A percentile compares a stretch with the other conserved stretches of the same genome.
Evolutionary conservation across 2,888 invertebrate species (phyloP).

Genomic region (Callyntrura guangdongensis): DNA sequence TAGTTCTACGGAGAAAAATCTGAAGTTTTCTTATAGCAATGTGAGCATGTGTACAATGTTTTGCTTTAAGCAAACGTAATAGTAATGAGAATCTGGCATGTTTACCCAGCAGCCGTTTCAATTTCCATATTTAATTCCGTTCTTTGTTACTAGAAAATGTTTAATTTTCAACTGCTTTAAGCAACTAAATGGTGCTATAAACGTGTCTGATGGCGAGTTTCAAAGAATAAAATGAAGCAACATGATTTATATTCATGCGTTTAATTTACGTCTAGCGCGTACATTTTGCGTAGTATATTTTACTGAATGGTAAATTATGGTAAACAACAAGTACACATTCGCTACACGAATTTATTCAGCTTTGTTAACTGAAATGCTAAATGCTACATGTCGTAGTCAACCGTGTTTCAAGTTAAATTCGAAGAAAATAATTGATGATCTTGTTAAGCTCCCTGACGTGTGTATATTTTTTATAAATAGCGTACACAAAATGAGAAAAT

Average conservation of each 20-base stretch:
- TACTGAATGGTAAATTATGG: too few species aligned
- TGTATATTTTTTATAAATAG: too few species aligned
- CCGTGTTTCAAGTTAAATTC: conserved; percentile 3
- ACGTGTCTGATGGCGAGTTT: too few species aligned
- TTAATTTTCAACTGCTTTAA: background rate
- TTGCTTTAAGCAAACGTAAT: background rate
- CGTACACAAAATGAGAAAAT: background rate
- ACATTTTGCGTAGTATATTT: too few species aligned
- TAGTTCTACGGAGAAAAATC: background rate
- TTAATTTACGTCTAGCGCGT: too few species aligned
- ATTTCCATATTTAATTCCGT: conserved; percentile 38
- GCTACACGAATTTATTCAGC: too few species aligned
- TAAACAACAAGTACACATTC: too few species aligned
- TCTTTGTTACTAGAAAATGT: conserved; percentile 7
- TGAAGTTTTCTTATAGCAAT: conserved; percentile 7
- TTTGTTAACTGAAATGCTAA: too few species aligned
- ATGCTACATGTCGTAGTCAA: too few species aligned
- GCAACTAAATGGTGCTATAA: background rate
- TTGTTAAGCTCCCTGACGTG: conserved; percentile 8
- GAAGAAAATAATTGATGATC: conserved; percentile 14
- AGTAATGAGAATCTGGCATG: conserved; percentile 71
- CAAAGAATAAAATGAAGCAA: too few species aligned
- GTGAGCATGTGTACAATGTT: background rate
- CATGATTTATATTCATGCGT: too few species aligned
- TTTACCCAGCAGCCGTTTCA: conserved; percentile 46